Conservation (phyloP, 2,113 vertebrate species). For the Nymphicus hollandicus region DNA sequence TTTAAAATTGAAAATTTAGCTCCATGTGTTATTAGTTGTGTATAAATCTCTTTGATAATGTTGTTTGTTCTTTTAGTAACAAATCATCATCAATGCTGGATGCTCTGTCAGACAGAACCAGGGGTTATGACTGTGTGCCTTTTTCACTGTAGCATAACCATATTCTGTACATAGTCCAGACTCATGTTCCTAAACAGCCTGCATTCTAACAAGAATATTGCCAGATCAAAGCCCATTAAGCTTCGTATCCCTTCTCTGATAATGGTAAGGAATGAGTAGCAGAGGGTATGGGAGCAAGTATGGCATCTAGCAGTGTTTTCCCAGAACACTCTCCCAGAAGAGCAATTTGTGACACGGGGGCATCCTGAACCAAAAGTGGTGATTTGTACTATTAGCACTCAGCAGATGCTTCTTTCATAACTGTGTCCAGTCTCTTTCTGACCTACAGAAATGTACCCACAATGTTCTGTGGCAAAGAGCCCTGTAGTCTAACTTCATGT, state of each 20-base stretch:
- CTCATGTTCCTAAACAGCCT: fast-evolving
- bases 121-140: background rate
- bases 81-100: background rate
- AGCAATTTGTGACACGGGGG: background rate
- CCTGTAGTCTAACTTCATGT: background rate
- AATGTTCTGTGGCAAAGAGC: background rate
- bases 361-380: background rate
- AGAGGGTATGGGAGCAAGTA: background rate
- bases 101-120: background rate
- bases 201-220: background rate
- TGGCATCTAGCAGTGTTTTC: background rate
- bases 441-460: background rate
- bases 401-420: background rate
- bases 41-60: background rate
- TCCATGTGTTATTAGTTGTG: background rate
- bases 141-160: background rate
- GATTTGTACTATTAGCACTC: background rate
- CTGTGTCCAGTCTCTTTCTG: background rate
- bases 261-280: background rate
- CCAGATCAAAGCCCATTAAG: background rate
- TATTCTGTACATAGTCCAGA: background rate
- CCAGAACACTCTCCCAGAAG: background rate
- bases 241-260: background rate
- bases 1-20: background rate
- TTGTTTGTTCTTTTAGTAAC: background rate